Evolutionary conservation across 2,113 vertebrate genomes (phyloP), one percentile per base, ranked within the genome.

Genomic region (Brachyistius frenatus): DNA sequence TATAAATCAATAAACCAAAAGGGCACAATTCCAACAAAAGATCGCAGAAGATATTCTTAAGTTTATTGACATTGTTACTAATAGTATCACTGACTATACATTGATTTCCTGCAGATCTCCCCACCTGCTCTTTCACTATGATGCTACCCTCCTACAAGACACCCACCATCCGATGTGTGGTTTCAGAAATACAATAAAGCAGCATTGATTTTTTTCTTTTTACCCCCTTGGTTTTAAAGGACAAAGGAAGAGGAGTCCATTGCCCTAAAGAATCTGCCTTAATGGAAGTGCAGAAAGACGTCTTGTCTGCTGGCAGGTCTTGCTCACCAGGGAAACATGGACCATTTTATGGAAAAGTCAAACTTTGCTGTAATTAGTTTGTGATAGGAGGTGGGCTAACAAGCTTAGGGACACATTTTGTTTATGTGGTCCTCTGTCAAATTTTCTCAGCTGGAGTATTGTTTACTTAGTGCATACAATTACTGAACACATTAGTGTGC

Each of bases 181-280:
- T 81, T 53, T 62, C 73, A 81, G 81, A 90, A 57, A 53, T 69
- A 89, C 80, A 89, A 86, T 86, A 84, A 85, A 86, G 85, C 53
- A 65, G 55, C 41, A 92, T 86, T 82, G 89, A 93, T 92, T 92
- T 83, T 81, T 73, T 81, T 70, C 47, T 46, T 73, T 85, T 89
- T 39, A 60, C 15, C 71, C 31, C 13, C 68, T 89, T 85, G 72
- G 71, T 82, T 86, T 79, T 83, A 78, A 93, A 93, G 90, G 91
- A 89, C 88, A 89, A 71, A 47, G 14, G 47, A 87, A 87, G 74
- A 68, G 14, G 74, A 78, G 53, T 56, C 57, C 36, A 49, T 75
- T 70, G 76, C 30, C 80, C 52, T 75, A 31, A 73, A 84, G 66
- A 78, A 68, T 67, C 53, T 3, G 0, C 65, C 47, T 74, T 63